Base-by-base conservation (phyloP, 2,113 vertebrate genomes). In the Suricata suricatta region DNA sequence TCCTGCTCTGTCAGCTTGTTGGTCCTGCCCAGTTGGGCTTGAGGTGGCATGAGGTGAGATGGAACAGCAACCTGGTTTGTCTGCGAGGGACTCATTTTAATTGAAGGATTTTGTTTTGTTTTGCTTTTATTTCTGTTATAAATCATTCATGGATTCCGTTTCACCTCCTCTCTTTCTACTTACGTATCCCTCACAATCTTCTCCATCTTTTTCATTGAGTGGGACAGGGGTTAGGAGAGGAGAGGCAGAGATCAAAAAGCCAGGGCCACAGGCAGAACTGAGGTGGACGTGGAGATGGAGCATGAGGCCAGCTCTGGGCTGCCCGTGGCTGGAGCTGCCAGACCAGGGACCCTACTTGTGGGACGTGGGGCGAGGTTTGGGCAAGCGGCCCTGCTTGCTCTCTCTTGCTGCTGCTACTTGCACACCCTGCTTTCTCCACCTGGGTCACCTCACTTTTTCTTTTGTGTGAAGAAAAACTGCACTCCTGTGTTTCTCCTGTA, bases 271-370 rank as follows among this genome's bases (percentile, higher is more conserved):
- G 5, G 10, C 47, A 15, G 68, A 38, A 25, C 38, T 60, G 66
- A 63, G 16, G 54, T 47, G 33, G 29, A 23, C 2, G 0, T 3
- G 38, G 19, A 17, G 5, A 15, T 6, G 23, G 52, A 52, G 7
- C 23, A 0, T 3, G 0, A 8, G 29, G 15, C 2, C 5, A 31
- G 21, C 79, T 52, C 12, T 7, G 47, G 50, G 33, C 1, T 7
- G 11, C 35, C 71, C 3, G 7, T 8, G 25, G 50, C n/a, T 12
- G 14, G 50, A 60, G 5, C 54, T 17, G 14, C 44, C 2, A 4
- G 71, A 21, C 33, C 3, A 2, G 31, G 79, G 54, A 21, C 10
- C 82, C 0, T 0, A 17, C 0, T 0, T 2, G 3, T 5, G 3
- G 25, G 0, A 7, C 21, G 5, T 1, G 7, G 29, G 9, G 3